Percentiles rank a stretch among this genome's conserved stretches.
phyloP scores from a whole-genome alignment of 2,797 vertebrate genomes.

The Phrynocephalus vlangalii region DNA sequence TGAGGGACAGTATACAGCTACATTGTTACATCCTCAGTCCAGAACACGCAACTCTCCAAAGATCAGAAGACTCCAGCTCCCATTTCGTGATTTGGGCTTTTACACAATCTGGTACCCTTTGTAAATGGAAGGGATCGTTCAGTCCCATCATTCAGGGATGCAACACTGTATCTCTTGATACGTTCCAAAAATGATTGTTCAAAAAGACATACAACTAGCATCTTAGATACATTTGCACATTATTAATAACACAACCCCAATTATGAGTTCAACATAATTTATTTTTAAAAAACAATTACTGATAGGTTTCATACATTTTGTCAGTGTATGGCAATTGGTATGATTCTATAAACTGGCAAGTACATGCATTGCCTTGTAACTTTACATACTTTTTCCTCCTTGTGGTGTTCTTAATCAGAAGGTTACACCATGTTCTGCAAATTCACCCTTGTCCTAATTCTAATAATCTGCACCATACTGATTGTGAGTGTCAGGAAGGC shows the following conservation, averaged over 20 bases:
- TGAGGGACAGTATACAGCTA: too few relatives aligned
- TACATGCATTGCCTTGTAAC: neutral
- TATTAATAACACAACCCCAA: neutral
- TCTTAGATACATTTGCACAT: too few relatives aligned
- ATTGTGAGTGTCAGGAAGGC: neutral
- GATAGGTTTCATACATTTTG: neutral
- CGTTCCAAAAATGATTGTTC: neutral
- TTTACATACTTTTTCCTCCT: neutral
- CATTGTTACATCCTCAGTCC: neutral
- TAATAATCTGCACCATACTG: too few relatives aligned
- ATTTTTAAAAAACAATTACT: neutral
- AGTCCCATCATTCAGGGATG: neutral
- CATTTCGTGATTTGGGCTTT: conserved; percentile 16
- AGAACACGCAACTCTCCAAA: conserved; percentile 6
- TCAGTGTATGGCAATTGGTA: neutral
- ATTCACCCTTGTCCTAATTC: neutral
- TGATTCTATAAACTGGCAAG: neutral
- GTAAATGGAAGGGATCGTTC: conserved; percentile 11
- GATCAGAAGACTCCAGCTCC: neutral
- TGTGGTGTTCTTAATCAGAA: neutral
- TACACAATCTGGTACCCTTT: neutral
- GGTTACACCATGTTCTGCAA: neutral
- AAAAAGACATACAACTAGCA: neutral
- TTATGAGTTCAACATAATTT: neutral
- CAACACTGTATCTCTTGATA: neutral